Percentiles rank a stretch among this genome's conserved stretches.
phyloP scores from a whole-genome alignment of 2,113 vertebrate genomes.

The Gallinago jamesoni region DNA sequence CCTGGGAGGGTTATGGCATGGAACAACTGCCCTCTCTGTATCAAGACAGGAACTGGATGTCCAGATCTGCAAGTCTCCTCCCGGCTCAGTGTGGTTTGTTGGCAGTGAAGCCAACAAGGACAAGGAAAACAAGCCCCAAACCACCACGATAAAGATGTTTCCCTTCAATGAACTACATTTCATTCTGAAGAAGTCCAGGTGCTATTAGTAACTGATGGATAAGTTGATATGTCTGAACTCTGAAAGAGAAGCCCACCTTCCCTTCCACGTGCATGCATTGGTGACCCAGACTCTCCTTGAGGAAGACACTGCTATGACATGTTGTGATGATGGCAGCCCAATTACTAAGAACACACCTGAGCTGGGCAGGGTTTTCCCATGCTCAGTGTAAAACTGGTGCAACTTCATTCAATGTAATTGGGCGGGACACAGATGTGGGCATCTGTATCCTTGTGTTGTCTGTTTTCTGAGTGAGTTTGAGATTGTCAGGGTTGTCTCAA shows the following conservation, averaged over 20 bases:
- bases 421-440: not conserved
- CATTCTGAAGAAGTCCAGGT: not conserved
- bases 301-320: accelerated
- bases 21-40: not conserved
- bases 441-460: accelerated
- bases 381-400: not conserved
- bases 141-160: not conserved
- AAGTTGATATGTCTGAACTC: not conserved
- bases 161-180: not conserved
- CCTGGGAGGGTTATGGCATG: not conserved
- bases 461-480: not conserved
- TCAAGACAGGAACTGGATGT: not conserved
- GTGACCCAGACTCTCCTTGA: not conserved
- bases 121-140: not conserved
- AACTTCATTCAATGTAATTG: not conserved
- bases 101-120: not conserved
- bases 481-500: not conserved
- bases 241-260: not conserved
- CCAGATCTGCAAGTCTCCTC: not conserved
- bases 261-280: not conserved
- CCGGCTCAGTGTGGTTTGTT: not conserved
- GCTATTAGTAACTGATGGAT: not conserved
- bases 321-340: not conserved
- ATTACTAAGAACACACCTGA: accelerated
- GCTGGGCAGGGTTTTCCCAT: not conserved